phyloP scores from a whole-genome alignment of 1,140 invertebrate species.

The Galleria mellonella region DNA sequence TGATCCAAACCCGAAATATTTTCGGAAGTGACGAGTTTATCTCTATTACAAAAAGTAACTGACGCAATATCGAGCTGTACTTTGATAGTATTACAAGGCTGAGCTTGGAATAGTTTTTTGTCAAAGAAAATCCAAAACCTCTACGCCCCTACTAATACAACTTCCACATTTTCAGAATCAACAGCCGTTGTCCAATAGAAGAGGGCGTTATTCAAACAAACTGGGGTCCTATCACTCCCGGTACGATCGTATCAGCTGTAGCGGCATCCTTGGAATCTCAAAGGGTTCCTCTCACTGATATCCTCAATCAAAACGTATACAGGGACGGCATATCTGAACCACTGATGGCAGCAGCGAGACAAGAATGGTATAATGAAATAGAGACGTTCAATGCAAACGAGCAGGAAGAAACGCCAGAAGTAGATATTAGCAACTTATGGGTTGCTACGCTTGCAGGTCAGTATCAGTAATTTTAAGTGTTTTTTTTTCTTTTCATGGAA shows the following conservation, averaged over 20 bases:
- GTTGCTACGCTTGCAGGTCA: slow-evolving; percentile 77
- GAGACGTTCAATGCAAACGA: slow-evolving; percentile 18
- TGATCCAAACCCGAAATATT: too few relatives aligned
- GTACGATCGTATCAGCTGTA: slow-evolving; percentile 75
- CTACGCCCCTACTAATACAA: background rate
- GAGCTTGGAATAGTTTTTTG: too few relatives aligned
- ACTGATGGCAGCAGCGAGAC: slow-evolving; percentile 32
- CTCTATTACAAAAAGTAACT: too few relatives aligned
- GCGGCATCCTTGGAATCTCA: slow-evolving; percentile 76
- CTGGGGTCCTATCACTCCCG: slow-evolving; percentile 75
- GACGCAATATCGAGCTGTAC: too few relatives aligned
- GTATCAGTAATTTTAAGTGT: too few relatives aligned
- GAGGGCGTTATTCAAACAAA: slow-evolving; percentile 75
- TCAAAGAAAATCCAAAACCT: background rate
- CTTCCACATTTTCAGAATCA: slow-evolving; percentile 25
- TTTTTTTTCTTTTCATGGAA: too few relatives aligned
- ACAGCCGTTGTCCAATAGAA: slow-evolving; percentile 76
- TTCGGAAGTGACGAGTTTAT: too few relatives aligned
- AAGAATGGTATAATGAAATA: slow-evolving; percentile 49
- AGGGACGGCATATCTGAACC: slow-evolving; percentile 49
- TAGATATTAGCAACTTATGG: slow-evolving; percentile 73
- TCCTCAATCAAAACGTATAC: slow-evolving; percentile 46
- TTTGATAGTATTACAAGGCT: too few relatives aligned
- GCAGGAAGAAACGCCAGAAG: slow-evolving; percentile 21
- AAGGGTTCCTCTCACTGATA: slow-evolving; percentile 57